Base-by-base conservation (phyloP, 1,140 invertebrate genomes). In the Mylabris phalerata region DNA sequence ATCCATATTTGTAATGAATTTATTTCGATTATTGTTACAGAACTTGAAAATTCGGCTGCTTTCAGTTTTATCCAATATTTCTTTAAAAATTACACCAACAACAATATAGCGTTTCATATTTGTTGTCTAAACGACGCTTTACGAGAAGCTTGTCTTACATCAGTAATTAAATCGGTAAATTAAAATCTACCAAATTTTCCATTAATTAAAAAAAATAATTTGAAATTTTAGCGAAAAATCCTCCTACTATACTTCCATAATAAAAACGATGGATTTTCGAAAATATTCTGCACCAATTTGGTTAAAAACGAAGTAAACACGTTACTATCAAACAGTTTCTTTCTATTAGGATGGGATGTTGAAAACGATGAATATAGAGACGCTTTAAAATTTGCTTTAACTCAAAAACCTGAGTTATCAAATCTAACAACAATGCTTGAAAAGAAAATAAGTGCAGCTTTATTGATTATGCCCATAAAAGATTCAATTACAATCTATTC, bases 241-340 rank as follows among this genome's bases (percentile, higher is more conserved):
- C 19, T 68, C n/a, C 48, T 62, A 9, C 45, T 68, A 0, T 68
- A 67, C 49, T 47, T 68, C 7, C 65, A 68, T 50, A 67, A 67
- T 39, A 59, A 60, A 9, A 48, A 48, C 24, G 59, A 67, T 44
- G 19, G 40, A 6, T 68, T 68, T 55, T 52, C 58, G 7, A 44
- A 62, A 38, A 60, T 59, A 38, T 63, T 67, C 44, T 54, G 44
- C 11, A 9, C 57, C 25, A 57, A 62, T 59, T 50, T 67, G n/a
- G 41, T 25, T 19, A 58, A 46, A 32, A 44, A 40, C 6, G 49
- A 63, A 50, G 32, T 67, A 4, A 25, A 40, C 9, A 27, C 58
- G n/a, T 50, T 63, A 13, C 47, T 67, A 11, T 55, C 57, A 45
- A 44, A 39, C 24, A 60, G 46, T 44, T 69, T 62, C 40, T 60